A percentile compares a stretch with the other conserved stretches of the same genome.
Conservation (phyloP, 2,113 vertebrate species). For the Pituophis catenifer region DNA sequence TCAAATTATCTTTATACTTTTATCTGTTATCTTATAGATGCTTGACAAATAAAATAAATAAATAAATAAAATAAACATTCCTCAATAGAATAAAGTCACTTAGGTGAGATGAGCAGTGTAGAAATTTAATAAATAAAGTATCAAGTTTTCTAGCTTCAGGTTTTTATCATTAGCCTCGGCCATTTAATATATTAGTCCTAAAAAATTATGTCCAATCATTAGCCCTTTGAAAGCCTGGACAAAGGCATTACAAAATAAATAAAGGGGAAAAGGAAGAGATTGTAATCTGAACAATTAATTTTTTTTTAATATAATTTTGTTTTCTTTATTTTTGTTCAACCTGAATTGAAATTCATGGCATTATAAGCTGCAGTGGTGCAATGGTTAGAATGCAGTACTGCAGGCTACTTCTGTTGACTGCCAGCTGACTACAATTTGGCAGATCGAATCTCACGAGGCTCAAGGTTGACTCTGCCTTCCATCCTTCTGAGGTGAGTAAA, state of each 20-base stretch:
- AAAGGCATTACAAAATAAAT: neutral
- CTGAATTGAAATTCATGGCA: neutral
- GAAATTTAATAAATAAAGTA: neutral
- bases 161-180: neutral
- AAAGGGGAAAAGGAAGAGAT: neutral
- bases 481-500: no score
- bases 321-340: slow-evolving; percentile 17
- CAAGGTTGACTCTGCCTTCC: no score
- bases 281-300: neutral
- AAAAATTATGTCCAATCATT: neutral
- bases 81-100: neutral
- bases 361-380: neutral
- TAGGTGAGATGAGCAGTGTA: neutral
- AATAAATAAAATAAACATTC: no score
- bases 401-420: no score
- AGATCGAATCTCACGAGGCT: no score
- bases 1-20: no score
- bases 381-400: no score
- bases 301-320: neutral
- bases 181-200: neutral
- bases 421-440: no score
- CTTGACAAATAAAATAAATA: no score
- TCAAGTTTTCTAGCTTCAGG: neutral
- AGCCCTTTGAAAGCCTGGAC: neutral
- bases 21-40: no score